Percentiles rank a stretch among this genome's conserved stretches.
Conservation (phyloP, 2,888 invertebrate species). For the Andrena marginata region DNA sequence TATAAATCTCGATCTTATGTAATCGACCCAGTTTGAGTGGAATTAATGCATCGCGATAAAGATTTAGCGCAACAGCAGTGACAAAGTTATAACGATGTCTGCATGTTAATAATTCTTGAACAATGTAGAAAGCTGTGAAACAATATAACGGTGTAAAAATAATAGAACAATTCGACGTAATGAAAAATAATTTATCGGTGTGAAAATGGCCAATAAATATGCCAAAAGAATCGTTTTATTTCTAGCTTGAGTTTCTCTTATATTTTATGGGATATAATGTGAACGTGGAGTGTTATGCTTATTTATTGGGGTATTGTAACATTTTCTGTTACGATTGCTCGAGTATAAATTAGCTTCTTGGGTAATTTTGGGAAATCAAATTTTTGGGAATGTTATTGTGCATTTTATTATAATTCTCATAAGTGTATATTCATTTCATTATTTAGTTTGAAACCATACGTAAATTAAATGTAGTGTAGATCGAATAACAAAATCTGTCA, state of each 20-base stretch:
- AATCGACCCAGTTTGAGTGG: constrained; percentile 3
- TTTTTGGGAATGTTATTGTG: too few relatives aligned
- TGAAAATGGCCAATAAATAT: not conserved
- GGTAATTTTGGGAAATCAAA: too few relatives aligned
- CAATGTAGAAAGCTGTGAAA: not conserved
- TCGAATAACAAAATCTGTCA: too few relatives aligned
- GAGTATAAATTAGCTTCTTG: too few relatives aligned
- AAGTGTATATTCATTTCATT: too few relatives aligned
- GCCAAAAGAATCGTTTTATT: not conserved
- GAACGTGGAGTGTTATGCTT: too few relatives aligned
- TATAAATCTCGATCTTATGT: not conserved
- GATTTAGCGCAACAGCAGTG: not conserved
- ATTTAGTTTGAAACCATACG: too few relatives aligned
- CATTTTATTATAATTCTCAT: too few relatives aligned
- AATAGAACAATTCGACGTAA: not conserved
- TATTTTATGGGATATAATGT: not conserved
- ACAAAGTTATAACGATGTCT: not conserved
- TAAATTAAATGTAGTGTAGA: too few relatives aligned
- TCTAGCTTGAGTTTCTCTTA: not conserved
- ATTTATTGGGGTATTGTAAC: too few relatives aligned
- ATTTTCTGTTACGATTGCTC: too few relatives aligned
- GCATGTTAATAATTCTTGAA: not conserved
- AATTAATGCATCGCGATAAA: constrained; percentile 4
- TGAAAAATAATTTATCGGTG: not conserved
- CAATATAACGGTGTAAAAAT: not conserved